These are phyloP conservation scores for Brachymystax lenok DNA, from an alignment of 2,797 vertebrate genomes.

Conservation along the genomic window DNA sequence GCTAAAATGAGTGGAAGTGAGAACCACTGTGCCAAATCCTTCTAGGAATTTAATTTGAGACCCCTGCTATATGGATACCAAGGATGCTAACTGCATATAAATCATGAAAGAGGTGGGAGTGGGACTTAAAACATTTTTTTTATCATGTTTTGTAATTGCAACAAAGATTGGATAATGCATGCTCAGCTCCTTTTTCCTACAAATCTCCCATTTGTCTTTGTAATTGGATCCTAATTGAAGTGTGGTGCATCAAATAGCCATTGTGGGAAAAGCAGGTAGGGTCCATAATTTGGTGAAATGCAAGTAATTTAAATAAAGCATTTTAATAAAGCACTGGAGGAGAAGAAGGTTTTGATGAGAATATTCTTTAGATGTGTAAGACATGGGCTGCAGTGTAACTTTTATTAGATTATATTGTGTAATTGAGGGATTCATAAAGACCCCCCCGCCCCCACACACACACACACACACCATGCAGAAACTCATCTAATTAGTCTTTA, in stretches of 20 bases:
- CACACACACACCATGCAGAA: conserved; percentile 1
- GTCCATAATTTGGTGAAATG: conserved; percentile 1
- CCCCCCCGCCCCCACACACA: not conserved
- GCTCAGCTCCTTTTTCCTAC: not conserved
- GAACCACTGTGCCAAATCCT: not conserved
- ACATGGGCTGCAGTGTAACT: conserved; percentile 1
- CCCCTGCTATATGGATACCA: not conserved
- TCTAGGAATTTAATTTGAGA: not conserved
- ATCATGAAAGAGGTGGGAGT: not conserved
- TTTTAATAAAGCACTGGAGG: not conserved
- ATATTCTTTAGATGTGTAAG: not conserved
- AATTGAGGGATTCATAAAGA: not conserved
- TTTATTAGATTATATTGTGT: not conserved
- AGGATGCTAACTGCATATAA: not conserved
- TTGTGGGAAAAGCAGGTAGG: not conserved
- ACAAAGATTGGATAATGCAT: not conserved
- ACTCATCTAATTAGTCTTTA: conserved; percentile 4
- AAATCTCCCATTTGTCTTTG: not conserved
- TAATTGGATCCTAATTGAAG: conserved; percentile 10
- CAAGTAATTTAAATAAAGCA: not conserved
- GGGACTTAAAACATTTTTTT: not conserved
- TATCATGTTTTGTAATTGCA: not conserved
- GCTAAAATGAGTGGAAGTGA: not conserved
- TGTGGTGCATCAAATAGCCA: not conserved
- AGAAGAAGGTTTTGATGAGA: not conserved